Conservation (phyloP, 2,113 vertebrate species). For the Laticauda laticaudata region DNA sequence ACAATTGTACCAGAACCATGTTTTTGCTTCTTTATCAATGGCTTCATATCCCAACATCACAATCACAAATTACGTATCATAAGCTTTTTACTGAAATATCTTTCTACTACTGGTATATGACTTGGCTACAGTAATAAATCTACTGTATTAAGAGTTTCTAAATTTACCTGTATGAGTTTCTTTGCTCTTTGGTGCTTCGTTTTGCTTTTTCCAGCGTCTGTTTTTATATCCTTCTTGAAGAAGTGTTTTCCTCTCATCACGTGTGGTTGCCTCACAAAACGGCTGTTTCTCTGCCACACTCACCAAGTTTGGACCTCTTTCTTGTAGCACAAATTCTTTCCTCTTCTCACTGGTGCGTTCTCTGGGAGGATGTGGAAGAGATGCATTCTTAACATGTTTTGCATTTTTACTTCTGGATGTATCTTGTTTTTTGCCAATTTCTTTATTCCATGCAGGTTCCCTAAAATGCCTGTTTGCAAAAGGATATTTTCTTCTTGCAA, state of each 20-base stretch:
- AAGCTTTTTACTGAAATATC: not conserved
- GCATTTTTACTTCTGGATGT: slow-evolving; percentile 61
- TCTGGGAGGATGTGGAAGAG: slow-evolving; percentile 59
- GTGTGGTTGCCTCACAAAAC: slow-evolving; percentile 59
- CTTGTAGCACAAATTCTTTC: slow-evolving; percentile 58
- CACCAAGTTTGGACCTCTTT: slow-evolving; percentile 54
- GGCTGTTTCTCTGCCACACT: slow-evolving; percentile 55
- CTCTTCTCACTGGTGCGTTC: slow-evolving; percentile 68
- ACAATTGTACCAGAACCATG: not conserved
- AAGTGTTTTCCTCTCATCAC: slow-evolving; percentile 65
- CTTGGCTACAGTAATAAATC: not conserved
- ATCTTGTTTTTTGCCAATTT: slow-evolving; percentile 73
- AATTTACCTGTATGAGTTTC: slow-evolving; percentile 92
- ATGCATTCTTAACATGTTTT: slow-evolving; percentile 63
- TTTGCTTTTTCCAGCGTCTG: slow-evolving; percentile 74
- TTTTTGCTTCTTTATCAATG: not conserved
- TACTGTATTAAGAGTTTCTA: not conserved
- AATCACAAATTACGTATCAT: not conserved
- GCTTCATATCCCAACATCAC: not conserved
- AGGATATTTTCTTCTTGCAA: slow-evolving; percentile 66
- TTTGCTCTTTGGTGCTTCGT: slow-evolving; percentile 85
- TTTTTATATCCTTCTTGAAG: slow-evolving; percentile 72
- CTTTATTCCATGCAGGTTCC: slow-evolving; percentile 73
- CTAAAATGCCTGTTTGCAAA: slow-evolving; percentile 65
- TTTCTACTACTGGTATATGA: not conserved